A percentile compares a stretch with the other conserved stretches of the same genome.
phyloP scores from a whole-genome alignment of 2,113 vertebrate genomes.

The Psilopsiagon aymara region DNA sequence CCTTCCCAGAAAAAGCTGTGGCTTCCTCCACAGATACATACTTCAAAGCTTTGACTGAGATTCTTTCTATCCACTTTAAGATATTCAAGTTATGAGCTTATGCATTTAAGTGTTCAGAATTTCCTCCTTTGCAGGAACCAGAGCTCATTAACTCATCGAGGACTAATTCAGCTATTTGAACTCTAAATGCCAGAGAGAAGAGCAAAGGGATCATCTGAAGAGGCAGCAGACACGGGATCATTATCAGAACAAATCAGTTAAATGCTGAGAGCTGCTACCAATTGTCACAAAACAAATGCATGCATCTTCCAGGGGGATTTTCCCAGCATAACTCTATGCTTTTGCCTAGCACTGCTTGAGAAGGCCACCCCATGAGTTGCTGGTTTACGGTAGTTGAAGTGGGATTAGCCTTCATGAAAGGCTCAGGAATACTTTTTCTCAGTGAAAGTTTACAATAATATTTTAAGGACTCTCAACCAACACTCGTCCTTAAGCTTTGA shows the following conservation, averaged over 20 bases:
- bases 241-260: neutral
- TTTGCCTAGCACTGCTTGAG: neutral
- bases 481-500: conserved; percentile 70
- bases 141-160: neutral
- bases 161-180: neutral
- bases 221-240: neutral
- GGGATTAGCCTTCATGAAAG: conserved; percentile 72
- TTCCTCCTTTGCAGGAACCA: neutral
- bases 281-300: accelerated
- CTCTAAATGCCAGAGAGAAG: neutral
- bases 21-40: neutral
- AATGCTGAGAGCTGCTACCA: neutral
- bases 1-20: neutral
- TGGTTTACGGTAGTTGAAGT: conserved; percentile 61
- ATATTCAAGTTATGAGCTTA: neutral
- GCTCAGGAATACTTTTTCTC: conserved; percentile 58
- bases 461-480: conserved; percentile 73
- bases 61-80: neutral
- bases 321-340: neutral
- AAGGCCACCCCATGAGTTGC: conserved; percentile 63
- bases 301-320: conserved; percentile 32
- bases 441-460: conserved; percentile 77
- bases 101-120: neutral
- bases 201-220: neutral
- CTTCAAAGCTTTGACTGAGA: neutral